Base-by-base conservation (phyloP, 2,113 vertebrate genomes). In the Tichodroma muraria region DNA sequence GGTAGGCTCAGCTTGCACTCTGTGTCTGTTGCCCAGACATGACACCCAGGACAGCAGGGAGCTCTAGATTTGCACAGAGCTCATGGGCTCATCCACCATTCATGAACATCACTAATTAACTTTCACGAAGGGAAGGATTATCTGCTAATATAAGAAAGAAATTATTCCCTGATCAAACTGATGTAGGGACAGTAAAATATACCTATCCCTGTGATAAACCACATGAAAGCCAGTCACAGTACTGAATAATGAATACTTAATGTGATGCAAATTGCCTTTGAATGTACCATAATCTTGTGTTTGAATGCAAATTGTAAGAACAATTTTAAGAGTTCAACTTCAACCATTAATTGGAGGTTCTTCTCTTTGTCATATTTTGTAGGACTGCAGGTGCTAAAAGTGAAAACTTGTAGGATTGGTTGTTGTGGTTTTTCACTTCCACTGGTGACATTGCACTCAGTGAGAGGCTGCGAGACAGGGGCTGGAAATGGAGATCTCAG, bases 361-460 rank as follows among this genome's bases (percentile, higher is more conserved):
- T 83, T 19, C 9, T 78, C 19, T 78, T 59, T 40, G 20, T 15
- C 11, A 19, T 3, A 7, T 54, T 73, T 60, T 53, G 17, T 40
- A 52, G 25, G 56, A 30, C 33, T 24, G 19, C 16, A 27, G 31
- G 20, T 49, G 49, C 2, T 69, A 72, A 47, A 70, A 75, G 27
- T 7, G 33, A 31, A 53, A 66, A 5, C 13, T 66, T n/a, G 4
- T 56, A 40, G 27, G 38, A 71, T 15, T 24, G 20, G 10, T 15
- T 52, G 10, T 44, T 27, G 17, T 5, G 16, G 31, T 71, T 73
- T 59, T 8, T 57, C 7, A 5, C 13, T 75, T 87, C 22, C 12
- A 7, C 7, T 8, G 17, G 3, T 11, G 70, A 18, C 16, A 28
- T 13, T 27, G 28, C 9, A 11, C 15, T 31, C 0, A 0, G 8